A percentile compares a stretch with the other conserved stretches of the same genome.
Evolutionary conservation across 2,797 vertebrate genomes (phyloP).

Genomic region (Microctenopoma lineatum): DNA sequence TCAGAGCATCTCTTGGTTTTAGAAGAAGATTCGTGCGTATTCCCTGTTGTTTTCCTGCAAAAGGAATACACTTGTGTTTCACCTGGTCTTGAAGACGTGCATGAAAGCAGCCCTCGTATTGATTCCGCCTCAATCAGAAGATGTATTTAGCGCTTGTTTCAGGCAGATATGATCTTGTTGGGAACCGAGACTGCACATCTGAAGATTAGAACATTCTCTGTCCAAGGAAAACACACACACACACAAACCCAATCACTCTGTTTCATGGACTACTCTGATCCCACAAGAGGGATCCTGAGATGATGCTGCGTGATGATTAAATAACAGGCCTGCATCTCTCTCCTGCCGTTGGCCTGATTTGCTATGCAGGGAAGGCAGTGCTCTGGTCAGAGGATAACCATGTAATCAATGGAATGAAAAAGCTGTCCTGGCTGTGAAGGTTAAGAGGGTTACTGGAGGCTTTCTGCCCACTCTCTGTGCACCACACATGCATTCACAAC

Average conservation of each 20-base stretch:
- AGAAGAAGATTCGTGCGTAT: constrained; percentile 50
- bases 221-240: constrained; percentile 15
- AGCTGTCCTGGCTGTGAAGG: constrained; percentile 79
- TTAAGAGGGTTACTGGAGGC: constrained; percentile 74
- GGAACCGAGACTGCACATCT: not conserved
- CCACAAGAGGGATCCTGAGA: constrained; percentile 51
- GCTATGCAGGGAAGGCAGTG: constrained; percentile 71
- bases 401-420: constrained; percentile 82
- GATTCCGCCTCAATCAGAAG: constrained; percentile 52
- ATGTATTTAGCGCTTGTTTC: constrained; percentile 30
- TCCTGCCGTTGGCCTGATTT: constrained; percentile 73
- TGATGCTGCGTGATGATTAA: constrained; percentile 71
- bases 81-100: constrained; percentile 48
- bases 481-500: constrained; percentile 60
- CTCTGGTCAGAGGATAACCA: constrained; percentile 80
- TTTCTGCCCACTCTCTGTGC: constrained; percentile 62
- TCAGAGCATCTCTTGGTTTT: constrained; percentile 52
- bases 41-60: constrained; percentile 62
- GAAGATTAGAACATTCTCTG: constrained; percentile 27
- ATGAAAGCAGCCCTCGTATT: constrained; percentile 46
- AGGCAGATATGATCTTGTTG: constrained; percentile 22
- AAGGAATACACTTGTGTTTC: constrained; percentile 47
- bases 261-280: constrained; percentile 45
- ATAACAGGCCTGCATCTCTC: constrained; percentile 66
- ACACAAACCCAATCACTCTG: constrained; percentile 40